Evolutionary conservation across 2,888 invertebrate species (phyloP).

Genomic region (Tupiocoris notatus): DNA sequence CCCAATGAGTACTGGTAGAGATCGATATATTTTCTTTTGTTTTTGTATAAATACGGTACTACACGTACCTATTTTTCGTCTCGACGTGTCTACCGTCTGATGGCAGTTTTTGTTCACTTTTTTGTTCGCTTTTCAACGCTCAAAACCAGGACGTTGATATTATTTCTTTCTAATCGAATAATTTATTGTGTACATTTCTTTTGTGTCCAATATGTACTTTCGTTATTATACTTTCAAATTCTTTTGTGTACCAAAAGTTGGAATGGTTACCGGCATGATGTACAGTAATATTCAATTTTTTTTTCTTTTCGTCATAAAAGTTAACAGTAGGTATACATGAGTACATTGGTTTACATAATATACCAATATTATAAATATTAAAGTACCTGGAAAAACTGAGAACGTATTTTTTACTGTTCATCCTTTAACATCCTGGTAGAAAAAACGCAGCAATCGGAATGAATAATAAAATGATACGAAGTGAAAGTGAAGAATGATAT

Average conservation of each 20-base stretch:
- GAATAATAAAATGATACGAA: too few relatives aligned
- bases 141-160: slow-evolving; percentile 35
- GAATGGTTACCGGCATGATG: slow-evolving; percentile 50
- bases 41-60: slow-evolving; percentile 12
- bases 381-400: slow-evolving; percentile 50
- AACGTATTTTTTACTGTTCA: slow-evolving; percentile 1
- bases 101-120: slow-evolving; percentile 19
- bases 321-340: slow-evolving; percentile 39
- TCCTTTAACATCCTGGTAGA: slow-evolving; percentile 14
- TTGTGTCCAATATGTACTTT: slow-evolving; percentile 23
- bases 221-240: slow-evolving; percentile 41
- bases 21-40: not conserved
- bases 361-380: slow-evolving; percentile 49
- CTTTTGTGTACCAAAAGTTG: slow-evolving; percentile 49
- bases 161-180: slow-evolving; percentile 15
- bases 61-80: slow-evolving; percentile 11
- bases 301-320: slow-evolving; percentile 44
- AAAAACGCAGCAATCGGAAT: too few relatives aligned
- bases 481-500: too few relatives aligned
- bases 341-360: slow-evolving; percentile 48
- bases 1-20: not conserved
- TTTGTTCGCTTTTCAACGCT: slow-evolving; percentile 6
- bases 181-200: slow-evolving; percentile 44
- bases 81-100: slow-evolving; percentile 13
- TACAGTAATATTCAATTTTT: slow-evolving; percentile 46